Percentiles rank a stretch among this genome's conserved stretches.
phyloP scores from a whole-genome alignment of 2,113 vertebrate species.

The Heptranchias perlo region DNA sequence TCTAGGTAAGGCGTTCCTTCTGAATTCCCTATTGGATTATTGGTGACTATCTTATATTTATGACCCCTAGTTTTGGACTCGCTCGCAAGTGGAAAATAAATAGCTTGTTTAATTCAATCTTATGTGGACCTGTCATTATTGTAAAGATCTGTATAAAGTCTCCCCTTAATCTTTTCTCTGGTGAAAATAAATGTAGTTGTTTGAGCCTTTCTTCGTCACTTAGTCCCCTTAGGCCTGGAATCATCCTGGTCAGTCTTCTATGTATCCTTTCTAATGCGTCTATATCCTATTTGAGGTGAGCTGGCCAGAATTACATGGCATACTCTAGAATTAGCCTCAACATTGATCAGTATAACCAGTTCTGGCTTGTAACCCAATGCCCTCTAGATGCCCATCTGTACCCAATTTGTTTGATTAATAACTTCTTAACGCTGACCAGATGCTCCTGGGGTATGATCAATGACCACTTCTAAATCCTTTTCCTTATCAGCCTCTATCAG shows the following conservation, averaged over 20 bases:
- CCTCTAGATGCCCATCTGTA: background rate
- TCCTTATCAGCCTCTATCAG: background rate
- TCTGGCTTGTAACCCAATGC: background rate
- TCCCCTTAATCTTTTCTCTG: background rate
- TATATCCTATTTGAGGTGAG: background rate
- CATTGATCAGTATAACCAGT: background rate
- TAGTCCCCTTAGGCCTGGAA: background rate
- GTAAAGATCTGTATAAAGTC: background rate
- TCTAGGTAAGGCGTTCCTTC: too few relatives aligned
- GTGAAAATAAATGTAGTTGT: background rate
- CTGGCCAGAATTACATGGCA: background rate
- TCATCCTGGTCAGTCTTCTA: background rate
- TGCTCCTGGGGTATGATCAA: background rate
- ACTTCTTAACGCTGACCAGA: background rate
- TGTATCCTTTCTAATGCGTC: background rate
- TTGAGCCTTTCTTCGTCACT: background rate
- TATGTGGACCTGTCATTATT: background rate
- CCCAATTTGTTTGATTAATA: conserved; percentile 6
- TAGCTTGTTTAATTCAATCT: background rate
- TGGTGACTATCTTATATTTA: background rate
- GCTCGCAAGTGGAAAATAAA: background rate
- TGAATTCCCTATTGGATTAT: background rate
- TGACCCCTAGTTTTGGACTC: background rate
- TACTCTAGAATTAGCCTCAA: background rate
- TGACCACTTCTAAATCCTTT: background rate